Evolutionary conservation across 2,888 invertebrate species (phyloP), one percentile per base, ranked within the genome.

Genomic region (Gisinianus flammeolus): DNA sequence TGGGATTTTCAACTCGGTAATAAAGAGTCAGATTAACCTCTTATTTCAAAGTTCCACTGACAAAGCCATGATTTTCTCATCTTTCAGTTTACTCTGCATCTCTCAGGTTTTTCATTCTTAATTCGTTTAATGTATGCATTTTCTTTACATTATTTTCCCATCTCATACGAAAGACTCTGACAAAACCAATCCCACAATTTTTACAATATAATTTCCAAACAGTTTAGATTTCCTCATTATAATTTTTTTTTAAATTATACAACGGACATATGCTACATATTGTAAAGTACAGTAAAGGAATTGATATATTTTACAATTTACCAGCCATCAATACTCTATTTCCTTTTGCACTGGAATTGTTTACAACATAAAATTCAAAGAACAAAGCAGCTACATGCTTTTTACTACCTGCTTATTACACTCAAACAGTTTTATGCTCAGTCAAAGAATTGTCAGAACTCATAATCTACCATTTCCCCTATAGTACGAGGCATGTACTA

Each of bases 1-100:
- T 44, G 16, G 24, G 22, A 24, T 58, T 24, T 24, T 24, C 22
- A 74, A 74, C 73, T 24, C 58, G 64, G 73, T 64, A 64, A 64
- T 74, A 74, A 64, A 74, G 73, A 74, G n/a, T 74, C 64, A 33
- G 73, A 64, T 74, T 74, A 72, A 74, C 73, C 64, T 74, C 64
- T 64, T 64, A 24, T 28, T 28, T 44, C 44, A 44, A 44, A 44
- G 12, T 28, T 10, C 35, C 54, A 22, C 44, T n/a, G n/a, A n/a
- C n/a, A n/a, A n/a, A n/a, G n/a, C n/a, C n/a, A n/a, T 54, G n/a
- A 10, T 31, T n/a, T 30, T 72, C 44, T 30, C n/a, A 12, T 5
- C 22, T 35, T 35, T 73, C 62, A 62, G 16, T 16, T 73, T 28
- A 6, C 56, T 24, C 24, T 56, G 24, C 16, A n/a, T 56, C 24